Evolutionary conservation across 23 tunicate species (phyloP).

Genomic region (Trididemnum clinides): DNA sequence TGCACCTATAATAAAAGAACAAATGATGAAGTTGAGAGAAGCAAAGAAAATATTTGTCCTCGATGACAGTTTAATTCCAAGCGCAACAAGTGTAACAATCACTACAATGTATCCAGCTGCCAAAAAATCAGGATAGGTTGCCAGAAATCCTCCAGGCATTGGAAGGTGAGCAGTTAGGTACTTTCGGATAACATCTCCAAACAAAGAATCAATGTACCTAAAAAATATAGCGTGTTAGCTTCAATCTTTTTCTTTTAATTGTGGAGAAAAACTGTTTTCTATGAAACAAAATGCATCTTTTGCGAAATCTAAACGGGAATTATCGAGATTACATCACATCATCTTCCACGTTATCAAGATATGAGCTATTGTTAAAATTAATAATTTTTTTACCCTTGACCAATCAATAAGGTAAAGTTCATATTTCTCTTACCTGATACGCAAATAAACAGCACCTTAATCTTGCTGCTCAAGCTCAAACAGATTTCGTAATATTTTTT

Average conservation of each 20-base stretch:
- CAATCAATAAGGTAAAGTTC: no score
- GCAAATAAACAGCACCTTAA: no score
- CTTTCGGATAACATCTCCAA: slow-evolving; percentile 24
- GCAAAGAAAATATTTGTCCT: slow-evolving; percentile 40
- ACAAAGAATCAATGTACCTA: slow-evolving; percentile 38
- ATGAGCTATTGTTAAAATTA: no score
- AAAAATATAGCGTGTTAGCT: background rate
- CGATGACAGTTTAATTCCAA: slow-evolving; percentile 62
- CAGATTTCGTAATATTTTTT: no score
- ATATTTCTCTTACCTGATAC: no score
- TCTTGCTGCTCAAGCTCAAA: no score
- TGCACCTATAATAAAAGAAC: slow-evolving; percentile 56
- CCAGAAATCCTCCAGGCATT: slow-evolving; percentile 57
- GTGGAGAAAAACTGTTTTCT: no score
- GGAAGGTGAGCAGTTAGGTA: slow-evolving; percentile 48
- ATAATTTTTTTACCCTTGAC: no score
- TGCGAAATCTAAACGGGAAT: no score
- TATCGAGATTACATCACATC: no score
- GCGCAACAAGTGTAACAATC: background rate
- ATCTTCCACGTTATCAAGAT: no score
- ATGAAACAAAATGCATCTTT: no score
- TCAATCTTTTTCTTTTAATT: background rate
- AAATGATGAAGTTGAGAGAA: slow-evolving; percentile 38
- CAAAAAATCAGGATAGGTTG: slow-evolving; percentile 65
- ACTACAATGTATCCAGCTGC: slow-evolving; percentile 37